phyloP scores from a whole-genome alignment of 2,888 invertebrate genomes.

The Lagria hirta region DNA sequence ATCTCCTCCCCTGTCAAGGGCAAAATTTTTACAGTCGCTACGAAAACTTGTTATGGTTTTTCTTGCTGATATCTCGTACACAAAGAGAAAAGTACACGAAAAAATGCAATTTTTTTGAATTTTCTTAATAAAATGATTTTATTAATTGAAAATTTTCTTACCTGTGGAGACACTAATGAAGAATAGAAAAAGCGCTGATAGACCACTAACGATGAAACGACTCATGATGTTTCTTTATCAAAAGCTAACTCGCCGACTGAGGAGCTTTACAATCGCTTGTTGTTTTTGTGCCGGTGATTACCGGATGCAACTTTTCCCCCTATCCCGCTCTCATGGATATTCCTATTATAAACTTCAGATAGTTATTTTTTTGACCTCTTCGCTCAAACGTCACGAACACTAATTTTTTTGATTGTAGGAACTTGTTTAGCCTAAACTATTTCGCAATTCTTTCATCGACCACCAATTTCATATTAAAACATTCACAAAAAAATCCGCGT shows the following conservation, averaged over 20 bases:
- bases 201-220: slow-evolving; percentile 29
- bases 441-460: slow-evolving; percentile 14
- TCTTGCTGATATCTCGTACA: slow-evolving; percentile 3
- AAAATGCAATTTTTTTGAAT: slow-evolving; percentile 1
- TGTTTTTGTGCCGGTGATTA: slow-evolving; percentile 46
- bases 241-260: slow-evolving; percentile 39
- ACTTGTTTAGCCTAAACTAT: slow-evolving; percentile 7
- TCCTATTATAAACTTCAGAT: slow-evolving; percentile 36
- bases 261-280: slow-evolving; percentile 39
- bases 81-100: slow-evolving; percentile 1
- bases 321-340: slow-evolving; percentile 32
- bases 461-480: slow-evolving; percentile 15
- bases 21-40: slow-evolving; percentile 26
- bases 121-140: slow-evolving; percentile 4
- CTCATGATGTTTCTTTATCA: slow-evolving; percentile 31
- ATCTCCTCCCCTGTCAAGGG: slow-evolving; percentile 27
- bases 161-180: slow-evolving; percentile 29
- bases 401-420: slow-evolving; percentile 14
- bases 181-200: slow-evolving; percentile 30
- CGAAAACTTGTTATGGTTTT: slow-evolving; percentile 25
- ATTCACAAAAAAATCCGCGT: slow-evolving; percentile 11
- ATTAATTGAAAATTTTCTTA: slow-evolving; percentile 20
- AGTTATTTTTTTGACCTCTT: slow-evolving; percentile 31
- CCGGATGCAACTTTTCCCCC: slow-evolving; percentile 46
- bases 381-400: slow-evolving; percentile 24